phyloP scores from a whole-genome alignment of 2,113 vertebrate species.

The Crocuta crocuta region DNA sequence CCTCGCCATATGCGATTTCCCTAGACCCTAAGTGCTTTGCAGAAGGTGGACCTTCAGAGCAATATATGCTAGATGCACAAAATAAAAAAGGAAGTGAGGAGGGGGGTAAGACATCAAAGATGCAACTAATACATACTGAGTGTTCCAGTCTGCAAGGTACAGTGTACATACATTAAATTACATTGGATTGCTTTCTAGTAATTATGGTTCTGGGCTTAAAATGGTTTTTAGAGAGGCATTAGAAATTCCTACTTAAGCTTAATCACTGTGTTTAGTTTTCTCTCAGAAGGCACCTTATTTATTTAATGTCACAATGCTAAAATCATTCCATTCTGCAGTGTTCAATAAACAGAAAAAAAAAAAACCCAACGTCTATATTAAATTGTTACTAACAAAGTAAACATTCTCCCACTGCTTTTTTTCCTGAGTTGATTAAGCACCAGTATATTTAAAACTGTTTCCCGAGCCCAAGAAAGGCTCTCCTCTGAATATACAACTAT shows the following conservation, averaged over 20 bases:
- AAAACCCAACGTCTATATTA: constrained; percentile 68
- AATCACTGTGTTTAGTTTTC: constrained; percentile 77
- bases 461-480: constrained; percentile 71
- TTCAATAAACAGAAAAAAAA: constrained; percentile 75
- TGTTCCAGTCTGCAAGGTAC: neutral
- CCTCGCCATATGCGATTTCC: neutral
- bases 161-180: neutral
- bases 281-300: constrained; percentile 69
- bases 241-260: constrained; percentile 59
- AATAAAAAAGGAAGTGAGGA: constrained; percentile 10
- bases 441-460: constrained; percentile 71
- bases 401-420: constrained; percentile 71
- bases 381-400: constrained; percentile 78
- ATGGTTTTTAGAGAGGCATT: constrained; percentile 55
- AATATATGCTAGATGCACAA: neutral
- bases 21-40: neutral
- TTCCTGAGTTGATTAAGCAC: constrained; percentile 73
- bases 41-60: neutral
- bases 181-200: constrained; percentile 48
- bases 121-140: neutral
- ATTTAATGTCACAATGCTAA: constrained; percentile 73
- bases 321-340: constrained; percentile 69
- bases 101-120: neutral
- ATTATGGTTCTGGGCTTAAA: constrained; percentile 41
- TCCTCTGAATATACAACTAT: constrained; percentile 70